Evolutionary conservation across 2,888 invertebrate genomes (phyloP).

Genomic region (Nemapogon koenigi): DNA sequence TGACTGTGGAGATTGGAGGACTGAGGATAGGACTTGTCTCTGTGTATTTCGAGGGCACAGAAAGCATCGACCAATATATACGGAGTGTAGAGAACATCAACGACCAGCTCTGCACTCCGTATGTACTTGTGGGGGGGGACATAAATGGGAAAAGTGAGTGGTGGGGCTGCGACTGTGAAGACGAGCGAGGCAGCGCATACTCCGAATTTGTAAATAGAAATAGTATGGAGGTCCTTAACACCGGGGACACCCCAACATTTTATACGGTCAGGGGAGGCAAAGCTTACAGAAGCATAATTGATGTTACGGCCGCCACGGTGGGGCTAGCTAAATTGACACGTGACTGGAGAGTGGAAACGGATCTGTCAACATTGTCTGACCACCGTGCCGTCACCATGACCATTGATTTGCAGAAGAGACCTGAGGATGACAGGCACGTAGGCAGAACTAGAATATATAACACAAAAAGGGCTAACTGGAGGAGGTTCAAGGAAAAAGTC

Average conservation of each 20-base stretch:
- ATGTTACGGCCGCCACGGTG: constrained; percentile 13
- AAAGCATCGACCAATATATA: constrained; percentile 12
- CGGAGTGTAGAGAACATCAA: constrained; percentile 9
- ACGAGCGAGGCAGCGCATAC: constrained; percentile 11
- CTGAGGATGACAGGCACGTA: constrained; percentile 1
- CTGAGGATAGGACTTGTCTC: constrained; percentile 15
- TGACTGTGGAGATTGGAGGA: constrained; percentile 12
- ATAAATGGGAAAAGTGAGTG: neutral
- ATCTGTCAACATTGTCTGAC: constrained; percentile 15
- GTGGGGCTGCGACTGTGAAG: constrained; percentile 9
- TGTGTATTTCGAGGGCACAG: constrained; percentile 16
- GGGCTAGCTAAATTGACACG: constrained; percentile 9
- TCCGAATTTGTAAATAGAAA: constrained; percentile 1
- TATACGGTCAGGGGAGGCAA: constrained; percentile 11
- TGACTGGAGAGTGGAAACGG: constrained; percentile 16
- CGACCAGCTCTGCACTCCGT: neutral
- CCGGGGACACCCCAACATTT: constrained; percentile 15
- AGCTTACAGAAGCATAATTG: constrained; percentile 10
- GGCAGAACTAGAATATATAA: constrained; percentile 16
- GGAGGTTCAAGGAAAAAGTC: neutral
- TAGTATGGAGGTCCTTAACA: constrained; percentile 14
- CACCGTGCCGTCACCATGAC: constrained; percentile 18
- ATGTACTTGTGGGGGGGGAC: neutral
- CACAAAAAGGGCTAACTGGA: constrained; percentile 16
- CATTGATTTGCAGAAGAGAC: constrained; percentile 3